Percentiles rank a stretch among this genome's conserved stretches.
These are phyloP conservation scores for Danaus chrysippus DNA, from an alignment of 2,888 invertebrate species.

Conservation along the genomic window DNA sequence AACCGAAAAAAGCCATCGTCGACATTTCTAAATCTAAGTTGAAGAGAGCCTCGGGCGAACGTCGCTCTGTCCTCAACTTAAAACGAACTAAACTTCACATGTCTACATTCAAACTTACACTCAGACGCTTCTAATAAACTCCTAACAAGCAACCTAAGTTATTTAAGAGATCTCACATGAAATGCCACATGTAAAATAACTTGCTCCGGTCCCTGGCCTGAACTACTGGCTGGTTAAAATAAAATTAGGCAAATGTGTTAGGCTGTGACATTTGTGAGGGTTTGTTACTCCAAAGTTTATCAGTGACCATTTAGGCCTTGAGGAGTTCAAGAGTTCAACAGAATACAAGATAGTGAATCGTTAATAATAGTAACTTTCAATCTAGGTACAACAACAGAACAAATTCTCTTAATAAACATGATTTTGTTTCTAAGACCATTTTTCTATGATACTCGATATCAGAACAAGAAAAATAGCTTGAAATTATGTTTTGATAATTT, in stretches of 20 bases:
- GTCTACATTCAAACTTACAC: slow-evolving; percentile 24
- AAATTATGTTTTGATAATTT: background rate
- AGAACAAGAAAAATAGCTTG: background rate
- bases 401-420: no score
- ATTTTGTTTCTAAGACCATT: no score
- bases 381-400: no score
- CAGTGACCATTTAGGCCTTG: slow-evolving; percentile 7
- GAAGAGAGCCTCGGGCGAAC: slow-evolving; percentile 38
- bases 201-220: background rate
- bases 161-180: slow-evolving; percentile 14
- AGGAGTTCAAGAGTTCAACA: slow-evolving; percentile 7
- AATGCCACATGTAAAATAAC: slow-evolving; percentile 14
- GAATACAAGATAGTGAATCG: background rate
- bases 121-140: slow-evolving; percentile 28
- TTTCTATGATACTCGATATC: no score
- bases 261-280: slow-evolving; percentile 6
- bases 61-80: slow-evolving; percentile 35
- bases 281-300: slow-evolving; percentile 4
- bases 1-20: slow-evolving; percentile 4
- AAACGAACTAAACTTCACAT: slow-evolving; percentile 30
- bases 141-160: slow-evolving; percentile 26
- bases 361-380: background rate
- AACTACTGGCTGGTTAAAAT: slow-evolving; percentile 2
- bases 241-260: slow-evolving; percentile 4
- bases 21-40: slow-evolving; percentile 31